Conservation (phyloP, 2,888 invertebrate genomes). For the Tanytarsus gracilentus region DNA sequence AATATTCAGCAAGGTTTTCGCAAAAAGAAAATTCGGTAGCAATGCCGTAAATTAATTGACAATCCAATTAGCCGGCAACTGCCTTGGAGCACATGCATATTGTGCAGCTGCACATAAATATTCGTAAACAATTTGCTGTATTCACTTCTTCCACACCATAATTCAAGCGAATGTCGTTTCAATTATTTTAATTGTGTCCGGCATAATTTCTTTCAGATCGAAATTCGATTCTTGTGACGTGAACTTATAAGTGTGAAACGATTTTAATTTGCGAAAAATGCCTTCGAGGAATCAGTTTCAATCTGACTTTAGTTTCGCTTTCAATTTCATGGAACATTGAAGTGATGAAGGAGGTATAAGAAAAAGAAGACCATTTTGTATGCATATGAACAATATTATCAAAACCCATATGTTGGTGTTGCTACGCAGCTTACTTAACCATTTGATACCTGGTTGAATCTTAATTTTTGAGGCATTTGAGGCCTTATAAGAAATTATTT, state of each 20-base stretch:
- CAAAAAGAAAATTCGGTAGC: background rate
- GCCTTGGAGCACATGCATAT: background rate
- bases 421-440: too few species aligned
- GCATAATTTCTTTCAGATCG: background rate
- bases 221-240: slow-evolving; percentile 9
- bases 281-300: slow-evolving; percentile 12
- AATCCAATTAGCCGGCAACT: background rate
- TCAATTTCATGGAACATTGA: slow-evolving; percentile 15
- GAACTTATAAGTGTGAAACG: too few species aligned
- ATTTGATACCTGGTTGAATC: too few species aligned
- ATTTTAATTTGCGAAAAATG: background rate
- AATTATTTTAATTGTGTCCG: slow-evolving; percentile 13
- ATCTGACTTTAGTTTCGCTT: slow-evolving; percentile 3
- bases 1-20: too few species aligned
- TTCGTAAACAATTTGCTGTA: too few species aligned
- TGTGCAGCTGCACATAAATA: background rate
- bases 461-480: too few species aligned
- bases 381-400: too few species aligned
- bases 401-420: too few species aligned
- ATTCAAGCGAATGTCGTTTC: slow-evolving; percentile 5
- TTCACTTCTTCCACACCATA: background rate
- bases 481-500: too few species aligned
- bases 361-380: too few species aligned
- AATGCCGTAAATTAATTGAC: background rate
- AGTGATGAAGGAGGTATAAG: too few species aligned